phyloP scores from a whole-genome alignment of 1,140 invertebrate genomes.

The Tachypleus tridentatus region DNA sequence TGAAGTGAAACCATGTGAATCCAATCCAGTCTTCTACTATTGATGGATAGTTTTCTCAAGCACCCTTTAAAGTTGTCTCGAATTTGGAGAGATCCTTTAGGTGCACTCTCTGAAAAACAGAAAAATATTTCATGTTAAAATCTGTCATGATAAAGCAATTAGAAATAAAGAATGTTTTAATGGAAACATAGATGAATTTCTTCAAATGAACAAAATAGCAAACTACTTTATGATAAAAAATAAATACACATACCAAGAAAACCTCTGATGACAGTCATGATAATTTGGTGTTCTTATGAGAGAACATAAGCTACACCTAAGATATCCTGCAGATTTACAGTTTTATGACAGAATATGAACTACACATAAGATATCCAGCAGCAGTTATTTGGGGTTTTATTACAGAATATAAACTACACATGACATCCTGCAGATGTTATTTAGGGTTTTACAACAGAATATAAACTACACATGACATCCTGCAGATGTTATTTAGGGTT shows the following conservation, averaged over 20 bases:
- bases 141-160: slow-evolving; percentile 4
- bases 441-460: not conserved
- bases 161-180: slow-evolving; percentile 5
- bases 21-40: slow-evolving; percentile 56
- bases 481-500: too few species aligned
- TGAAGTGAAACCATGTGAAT: slow-evolving; percentile 64
- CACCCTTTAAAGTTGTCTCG: slow-evolving; percentile 81
- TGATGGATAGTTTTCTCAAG: slow-evolving; percentile 67
- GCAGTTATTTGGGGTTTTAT: too few species aligned
- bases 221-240: not conserved
- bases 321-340: too few species aligned
- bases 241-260: not conserved
- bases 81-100: slow-evolving; percentile 48
- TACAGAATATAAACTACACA: not conserved
- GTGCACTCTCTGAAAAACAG: slow-evolving; percentile 46
- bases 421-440: not conserved
- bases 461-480: not conserved
- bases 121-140: slow-evolving; percentile 9
- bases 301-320: too few species aligned
- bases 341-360: too few species aligned
- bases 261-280: too few species aligned
- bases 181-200: slow-evolving; percentile 8
- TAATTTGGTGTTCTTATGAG: too few species aligned
- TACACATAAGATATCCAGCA: too few species aligned
- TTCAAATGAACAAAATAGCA: slow-evolving; percentile 1